These are phyloP conservation scores for Rhombomys opimus DNA, from an alignment of 2,113 vertebrate genomes.

Conservation along the genomic window DNA sequence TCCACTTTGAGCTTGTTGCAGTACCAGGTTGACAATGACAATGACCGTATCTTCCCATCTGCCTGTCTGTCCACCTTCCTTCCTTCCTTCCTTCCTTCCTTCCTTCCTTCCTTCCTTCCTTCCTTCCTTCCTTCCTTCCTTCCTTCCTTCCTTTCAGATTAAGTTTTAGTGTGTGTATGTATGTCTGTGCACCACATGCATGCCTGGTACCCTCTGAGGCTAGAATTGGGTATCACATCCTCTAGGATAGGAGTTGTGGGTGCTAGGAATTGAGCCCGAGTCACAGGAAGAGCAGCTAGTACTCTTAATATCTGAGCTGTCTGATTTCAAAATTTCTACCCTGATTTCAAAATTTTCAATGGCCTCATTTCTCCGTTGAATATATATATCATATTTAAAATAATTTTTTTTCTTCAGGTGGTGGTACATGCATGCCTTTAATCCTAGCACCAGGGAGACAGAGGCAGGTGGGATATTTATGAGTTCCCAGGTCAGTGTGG, in stretches of 20 bases:
- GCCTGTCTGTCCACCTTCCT: neutral
- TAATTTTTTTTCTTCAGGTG: neutral
- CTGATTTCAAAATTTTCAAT: neutral
- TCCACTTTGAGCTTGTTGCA: neutral
- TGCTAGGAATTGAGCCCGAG: neutral
- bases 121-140: neutral
- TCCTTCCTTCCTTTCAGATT: neutral
- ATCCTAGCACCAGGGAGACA: neutral
- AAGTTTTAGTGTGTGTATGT: neutral
- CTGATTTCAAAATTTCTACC: neutral
- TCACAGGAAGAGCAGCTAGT: neutral
- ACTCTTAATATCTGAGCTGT: no score
- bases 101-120: fast-evolving
- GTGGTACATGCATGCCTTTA: neutral
- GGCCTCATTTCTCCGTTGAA: neutral
- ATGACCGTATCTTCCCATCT: neutral
- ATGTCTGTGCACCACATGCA: neutral
- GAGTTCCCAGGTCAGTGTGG: neutral
- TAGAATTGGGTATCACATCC: neutral
- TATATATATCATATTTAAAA: neutral
- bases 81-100: no score
- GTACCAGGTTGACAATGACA: neutral
- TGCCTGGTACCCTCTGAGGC: neutral
- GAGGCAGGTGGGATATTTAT: neutral
- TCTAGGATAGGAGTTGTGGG: neutral